Evolutionary conservation across 2,113 vertebrate species (phyloP), one percentile per base, ranked within the genome.

Genomic region (Glaucidium brasilianum): DNA sequence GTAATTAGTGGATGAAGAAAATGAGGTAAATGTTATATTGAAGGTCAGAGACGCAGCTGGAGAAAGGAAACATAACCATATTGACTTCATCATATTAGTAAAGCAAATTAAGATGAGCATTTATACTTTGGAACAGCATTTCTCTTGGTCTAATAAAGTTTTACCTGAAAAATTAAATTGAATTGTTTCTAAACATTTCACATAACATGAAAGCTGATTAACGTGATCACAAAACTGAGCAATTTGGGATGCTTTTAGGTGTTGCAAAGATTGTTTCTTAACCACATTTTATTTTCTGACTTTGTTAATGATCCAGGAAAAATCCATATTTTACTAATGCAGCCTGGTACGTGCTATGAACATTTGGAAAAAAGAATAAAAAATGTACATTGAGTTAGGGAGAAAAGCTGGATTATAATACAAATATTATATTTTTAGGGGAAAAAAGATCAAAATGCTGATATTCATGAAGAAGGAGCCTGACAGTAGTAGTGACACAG

Each of bases 21-120:
- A 94, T 89, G 89, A 96, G 83, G 83, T 95, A 96, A 95, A 97
- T 96, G 73, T 92, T 96, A 92, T 39, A 63, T 14, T 75, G 94
- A 96, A 97, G 89, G 73, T 96, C 86, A 96, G 37, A 91, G 52
- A 67, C 81, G 71, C 80, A 84, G 72, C 82, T 92, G 83, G 83
- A 89, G 29, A 92, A 94, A 91, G 72, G 76, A 91, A 95, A 69
- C 52, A 73, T 76, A 84, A 81, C 76, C 29, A 55, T 71, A 92
- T 91, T 95, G 86, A 94, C 86, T 91, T 94, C 68, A 94, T 77
- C 3, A 7, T 74, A 34, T 91, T 94, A 93, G 45, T 93, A 92
- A 85, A 96, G 56, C 50, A 92, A 88, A 73, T 6, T 84, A 89
- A 96, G 23, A 85, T 47, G 59, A 84, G 4, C 68, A 67, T 80